Evolutionary conservation across 2,797 vertebrate species (phyloP), one percentile per base, ranked within the genome.

Genomic region (Petrocephalus sullivani): DNA sequence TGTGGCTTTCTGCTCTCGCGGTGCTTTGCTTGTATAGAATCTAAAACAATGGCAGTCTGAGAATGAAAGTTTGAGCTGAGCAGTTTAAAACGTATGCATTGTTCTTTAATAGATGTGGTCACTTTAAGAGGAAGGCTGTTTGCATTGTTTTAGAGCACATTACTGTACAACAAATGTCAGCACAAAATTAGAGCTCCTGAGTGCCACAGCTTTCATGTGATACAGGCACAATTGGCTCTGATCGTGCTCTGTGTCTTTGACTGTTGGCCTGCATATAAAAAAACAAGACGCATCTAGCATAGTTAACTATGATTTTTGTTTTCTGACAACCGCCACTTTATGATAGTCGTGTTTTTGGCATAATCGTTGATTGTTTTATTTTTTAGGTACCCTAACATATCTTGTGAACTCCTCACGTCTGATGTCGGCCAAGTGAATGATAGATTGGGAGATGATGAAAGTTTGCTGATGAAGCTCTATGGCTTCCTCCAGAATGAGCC

Each of bases 401-500:
- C 98, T 0, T 99, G 98, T 95, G 98, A 99, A 93, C 96, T 99
- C 92, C 97, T 99, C 87, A 99, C 98, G 33, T 98, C 98, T 54
- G 98, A 99, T 90, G 97, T 99, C 89, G 96, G 97, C 67, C 98
- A 99, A 94, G 97, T 99, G 92, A 99, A 99, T 7, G 98, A 99
- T 91, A 94, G 97, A 88, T 93, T 99, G 92, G 98, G 98, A 90
- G 98, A 99, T 94, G 98, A 99, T 91, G 98, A 98, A 89, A 96
- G 96, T 91, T 94, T 99, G 93, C 95, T 99, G 90, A 94, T 97
- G 95, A 98, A 97, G 93, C 95, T 99, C 33, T 99, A 99, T 81
- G 94, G 97, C 91, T 99, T 99, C 92, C 97, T 99, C 89, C 96
- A 98, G 90, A 98, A 97, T 37, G 97, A 98, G 88, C 94, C 97